Percentiles rank a stretch among this genome's conserved stretches.
Conservation (phyloP, 2,113 vertebrate species). For the Vulpes ferrilata region DNA sequence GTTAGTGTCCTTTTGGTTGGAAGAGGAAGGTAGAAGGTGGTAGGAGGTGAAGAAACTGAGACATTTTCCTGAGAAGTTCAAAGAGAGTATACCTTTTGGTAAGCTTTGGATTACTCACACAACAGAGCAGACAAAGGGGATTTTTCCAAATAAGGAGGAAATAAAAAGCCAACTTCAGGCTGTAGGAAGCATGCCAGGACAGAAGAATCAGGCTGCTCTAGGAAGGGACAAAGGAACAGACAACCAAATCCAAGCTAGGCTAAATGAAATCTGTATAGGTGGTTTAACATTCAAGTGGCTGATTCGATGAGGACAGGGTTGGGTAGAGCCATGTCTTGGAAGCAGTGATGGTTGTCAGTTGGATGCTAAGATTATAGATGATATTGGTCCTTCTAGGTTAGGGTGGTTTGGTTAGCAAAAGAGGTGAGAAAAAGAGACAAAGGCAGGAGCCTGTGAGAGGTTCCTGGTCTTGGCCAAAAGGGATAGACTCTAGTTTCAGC, state of each 20-base stretch:
- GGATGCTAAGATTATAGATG: background rate
- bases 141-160: background rate
- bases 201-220: background rate
- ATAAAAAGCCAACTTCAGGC: background rate
- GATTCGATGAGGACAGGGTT: background rate
- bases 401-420: background rate
- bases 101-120: background rate
- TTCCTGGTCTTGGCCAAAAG: background rate
- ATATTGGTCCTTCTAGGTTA: background rate
- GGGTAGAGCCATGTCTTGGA: background rate
- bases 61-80: background rate
- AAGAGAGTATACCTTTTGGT: background rate
- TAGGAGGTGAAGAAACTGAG: background rate
- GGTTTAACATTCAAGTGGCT: background rate
- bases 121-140: background rate
- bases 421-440: background rate
- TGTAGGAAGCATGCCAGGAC: background rate
- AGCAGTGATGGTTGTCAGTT: background rate
- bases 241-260: background rate
- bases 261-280: background rate
- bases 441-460: background rate
- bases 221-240: background rate
- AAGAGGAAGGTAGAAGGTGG: background rate
- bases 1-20: background rate
- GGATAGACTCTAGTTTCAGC: background rate